These are phyloP conservation scores for Furcifer pardalis DNA, from an alignment of 2,797 vertebrate genomes.

Conservation along the genomic window DNA sequence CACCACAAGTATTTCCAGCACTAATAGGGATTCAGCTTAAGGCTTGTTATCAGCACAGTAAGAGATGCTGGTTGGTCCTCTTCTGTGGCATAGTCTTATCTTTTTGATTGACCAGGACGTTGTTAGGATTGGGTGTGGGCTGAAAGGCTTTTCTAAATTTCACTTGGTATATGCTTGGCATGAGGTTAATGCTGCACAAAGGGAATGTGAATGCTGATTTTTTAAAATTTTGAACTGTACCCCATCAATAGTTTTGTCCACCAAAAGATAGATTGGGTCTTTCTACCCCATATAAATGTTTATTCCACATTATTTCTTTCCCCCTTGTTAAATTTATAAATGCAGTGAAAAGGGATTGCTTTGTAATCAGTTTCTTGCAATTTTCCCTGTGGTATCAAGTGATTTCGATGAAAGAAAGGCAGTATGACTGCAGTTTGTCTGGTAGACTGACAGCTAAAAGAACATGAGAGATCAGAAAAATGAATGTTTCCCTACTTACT, in stretches of 20 bases:
- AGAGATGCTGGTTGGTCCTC: constrained; percentile 18
- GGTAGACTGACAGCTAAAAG: not conserved
- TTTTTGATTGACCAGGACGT: not conserved
- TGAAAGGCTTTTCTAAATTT: constrained; percentile 41
- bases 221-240: constrained; percentile 29
- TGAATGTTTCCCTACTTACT: accelerated
- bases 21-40: constrained; percentile 23
- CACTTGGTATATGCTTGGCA: constrained; percentile 23
- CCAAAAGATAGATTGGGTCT: constrained; percentile 15
- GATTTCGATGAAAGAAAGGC: constrained; percentile 37
- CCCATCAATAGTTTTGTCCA: constrained; percentile 32
- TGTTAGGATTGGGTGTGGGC: constrained; percentile 8
- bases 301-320: not conserved
- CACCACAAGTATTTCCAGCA: constrained; percentile 1
- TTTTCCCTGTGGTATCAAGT: constrained; percentile 37
- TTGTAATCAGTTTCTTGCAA: constrained; percentile 37
- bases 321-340: not conserved
- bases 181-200: constrained; percentile 32
- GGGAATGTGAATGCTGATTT: constrained; percentile 1
- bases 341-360: constrained; percentile 35
- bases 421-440: constrained; percentile 28
- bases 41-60: constrained; percentile 10
- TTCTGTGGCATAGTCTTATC: not conserved
- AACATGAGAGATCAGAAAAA: constrained; percentile 1
- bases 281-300: not conserved